Base-by-base conservation (phyloP, 2,113 vertebrate species). In the Plecturocebus donacophilus region DNA sequence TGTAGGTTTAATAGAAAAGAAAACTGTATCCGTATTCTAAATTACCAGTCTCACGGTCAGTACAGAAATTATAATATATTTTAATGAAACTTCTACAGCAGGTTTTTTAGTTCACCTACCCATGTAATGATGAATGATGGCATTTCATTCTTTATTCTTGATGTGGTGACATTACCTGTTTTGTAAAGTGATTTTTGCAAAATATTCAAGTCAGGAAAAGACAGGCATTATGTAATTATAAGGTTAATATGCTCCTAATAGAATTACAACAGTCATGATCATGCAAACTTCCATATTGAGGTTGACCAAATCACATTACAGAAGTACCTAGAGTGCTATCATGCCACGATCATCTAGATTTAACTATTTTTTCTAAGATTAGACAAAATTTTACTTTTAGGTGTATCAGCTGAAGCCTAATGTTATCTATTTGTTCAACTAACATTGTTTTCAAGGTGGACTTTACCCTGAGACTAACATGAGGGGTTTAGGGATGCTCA, bases 141-240 rank as follows among this genome's bases (percentile, higher is more conserved):
- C 70, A 83, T 86, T 89, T 96, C 45, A 9, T 42, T 92, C 54
- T 87, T 90, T 84, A 71, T 58, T 82, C 52, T 94, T 1, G 2
- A 77, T 58, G 17, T 89, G n/a, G 49, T 95, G n/a, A 92, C 58
- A 66, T 86, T 93, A 68, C 49, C 35, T 95, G 66, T 94, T 73
- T 90, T 93, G 25, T 76, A 47, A 90, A 92, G 25, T 77, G 38
- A 88, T 42, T 92, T 95, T 87, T 95, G 45, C 9, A 70, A 93
- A 91, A 54, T 68, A 1, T 95, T 73, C 30, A 84, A 88, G n/a
- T 90, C 64, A 84, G 30, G 81, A 58, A 64, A 96, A 8, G 23
- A 87, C 21, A 85, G 47, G 42, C 30, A 85, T 87, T 94, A 79
- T 68, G 11, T 64, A 96, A 56, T 88, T 88, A 64, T 82, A 88